Evolutionary conservation across 2,797 vertebrate genomes (phyloP), one percentile per base, ranked within the genome.

Genomic region (Mus caroli): DNA sequence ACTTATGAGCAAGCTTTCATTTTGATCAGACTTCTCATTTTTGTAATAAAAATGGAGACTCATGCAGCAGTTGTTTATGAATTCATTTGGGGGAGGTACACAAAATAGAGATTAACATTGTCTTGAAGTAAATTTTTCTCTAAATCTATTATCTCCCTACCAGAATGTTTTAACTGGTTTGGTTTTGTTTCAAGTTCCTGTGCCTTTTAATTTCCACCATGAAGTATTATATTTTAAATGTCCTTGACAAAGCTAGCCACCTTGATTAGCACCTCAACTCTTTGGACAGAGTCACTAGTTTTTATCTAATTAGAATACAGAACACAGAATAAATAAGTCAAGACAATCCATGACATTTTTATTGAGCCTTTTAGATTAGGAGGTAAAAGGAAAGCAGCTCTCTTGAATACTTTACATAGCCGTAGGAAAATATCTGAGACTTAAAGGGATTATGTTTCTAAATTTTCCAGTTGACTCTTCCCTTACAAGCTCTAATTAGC

Each of bases 41-140:
- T 99, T 98, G 91, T 98, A 99, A 99, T 99, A 99, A 99, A 99
- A 98, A 76, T 97, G 37, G 98, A 98, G 98, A 98, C 97, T 97
- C 96, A 85, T 93, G 46, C 58, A 79, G 19, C 80, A 97, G 85
- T 93, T 86, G 97, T 92, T 95, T 90, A 96, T 28, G 87, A 96
- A 85, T 97, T 96, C 92, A 92, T 96, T 97, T 60, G 20, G 34
- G 54, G 86, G 5, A 77, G 67, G 80, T 10, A 94, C n/a, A 40
- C 77, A 69, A 85, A 75, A 56, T 67, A 90, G 0, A 28, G 80
- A 88, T 4, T 52, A 94, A 19, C 34, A 50, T 43, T 52, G 22
- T 86, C 87, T 87, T 92, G 24, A 95, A 58, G 31, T 92, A 7
- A 40, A 43, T 7, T 54, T 96, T 96, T 64, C 67, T 83, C 73